Percentiles rank a stretch among this genome's conserved stretches.
These are phyloP conservation scores for Fragum fragum DNA, from an alignment of 2,888 invertebrate genomes.

Conservation along the genomic window DNA sequence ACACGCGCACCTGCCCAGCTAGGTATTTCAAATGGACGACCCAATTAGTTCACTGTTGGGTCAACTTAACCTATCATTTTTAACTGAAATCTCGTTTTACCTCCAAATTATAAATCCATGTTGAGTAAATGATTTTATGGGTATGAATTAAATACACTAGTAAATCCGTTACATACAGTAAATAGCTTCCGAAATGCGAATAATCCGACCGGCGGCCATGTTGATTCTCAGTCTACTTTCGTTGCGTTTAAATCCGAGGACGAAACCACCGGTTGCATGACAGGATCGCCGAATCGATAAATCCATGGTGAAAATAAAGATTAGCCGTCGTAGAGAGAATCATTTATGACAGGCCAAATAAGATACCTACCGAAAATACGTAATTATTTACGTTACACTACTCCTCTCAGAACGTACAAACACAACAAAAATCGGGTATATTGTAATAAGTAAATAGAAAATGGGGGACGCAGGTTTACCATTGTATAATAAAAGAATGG, in stretches of 20 bases:
- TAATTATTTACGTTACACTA: constrained; percentile 32
- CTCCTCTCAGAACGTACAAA: constrained; percentile 50
- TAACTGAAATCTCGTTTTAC: not conserved
- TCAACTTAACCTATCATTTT: not conserved
- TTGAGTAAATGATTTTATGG: too few species aligned
- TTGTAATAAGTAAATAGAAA: constrained; percentile 43
- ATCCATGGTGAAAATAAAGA: not conserved
- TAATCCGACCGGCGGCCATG: constrained; percentile 41
- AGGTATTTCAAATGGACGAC: constrained; percentile 29
- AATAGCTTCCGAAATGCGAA: constrained; percentile 32
- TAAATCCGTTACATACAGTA: constrained; percentile 4
- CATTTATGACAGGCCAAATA: not conserved
- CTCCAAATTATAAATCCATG: not conserved
- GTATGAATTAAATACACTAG: not conserved
- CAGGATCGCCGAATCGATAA: not conserved
- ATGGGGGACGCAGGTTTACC: constrained; percentile 54
- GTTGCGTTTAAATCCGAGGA: constrained; percentile 33
- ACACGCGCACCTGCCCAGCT: constrained; percentile 58
- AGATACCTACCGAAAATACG: constrained; percentile 65
- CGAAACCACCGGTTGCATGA: constrained; percentile 61
- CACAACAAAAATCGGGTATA: constrained; percentile 66
- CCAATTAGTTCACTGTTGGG: constrained; percentile 7
- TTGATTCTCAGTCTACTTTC: constrained; percentile 56
- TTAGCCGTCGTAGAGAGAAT: not conserved
- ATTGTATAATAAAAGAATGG: constrained; percentile 62